Base-by-base conservation (phyloP, 2,797 vertebrate species). In the Lacerta viridis region DNA sequence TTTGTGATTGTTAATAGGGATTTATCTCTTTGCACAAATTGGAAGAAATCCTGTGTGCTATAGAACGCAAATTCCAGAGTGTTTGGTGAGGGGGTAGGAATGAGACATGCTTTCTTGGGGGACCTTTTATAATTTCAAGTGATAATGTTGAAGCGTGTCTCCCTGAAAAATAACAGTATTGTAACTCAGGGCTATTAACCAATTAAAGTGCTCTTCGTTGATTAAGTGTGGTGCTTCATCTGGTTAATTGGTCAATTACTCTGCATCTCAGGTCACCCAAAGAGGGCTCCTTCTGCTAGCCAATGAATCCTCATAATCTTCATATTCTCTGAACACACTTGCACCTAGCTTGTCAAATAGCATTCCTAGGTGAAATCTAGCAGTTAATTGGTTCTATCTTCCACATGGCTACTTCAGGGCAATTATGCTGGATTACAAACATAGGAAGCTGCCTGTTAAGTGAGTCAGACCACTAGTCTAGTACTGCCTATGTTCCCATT, bases 241-340 rank as follows among this genome's bases (percentile, higher is more conserved):
- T 81, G 80, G 55, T 75, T 87, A 66, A 89, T 80, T 85, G 77
- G 69, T 75, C 83, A 89, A 50, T 89, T 85, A 89, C 23, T 74
- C 79, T 80, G 83, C 15, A 39, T 85, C 55, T 80, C 61, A 25
- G 25, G 69, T 75, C 9, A 72, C 69, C 23, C 39, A 36, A 64
- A 39, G 79, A 74, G 23, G 41, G 17, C 77, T 36, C 36, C 27
- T 46, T 78, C 33, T 71, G 23, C 18, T 71, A 72, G 41, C 66
- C 50, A 29, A 23, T 20, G 2, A n/a, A 72, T 50, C 43, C 27
- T 27, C 69, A 43, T 3, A 23, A 78, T 78, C 41, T 66, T 85
- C 9, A 18, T 74, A 36, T 71, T 80, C 25, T 17, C 33, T 41
- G 20, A 84, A 55, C 5, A 36, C 72, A n/a, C 78, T 61, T 55